Evolutionary conservation across 2,797 vertebrate species (phyloP), one percentile per base, ranked within the genome.

Genomic region (Mus caroli): DNA sequence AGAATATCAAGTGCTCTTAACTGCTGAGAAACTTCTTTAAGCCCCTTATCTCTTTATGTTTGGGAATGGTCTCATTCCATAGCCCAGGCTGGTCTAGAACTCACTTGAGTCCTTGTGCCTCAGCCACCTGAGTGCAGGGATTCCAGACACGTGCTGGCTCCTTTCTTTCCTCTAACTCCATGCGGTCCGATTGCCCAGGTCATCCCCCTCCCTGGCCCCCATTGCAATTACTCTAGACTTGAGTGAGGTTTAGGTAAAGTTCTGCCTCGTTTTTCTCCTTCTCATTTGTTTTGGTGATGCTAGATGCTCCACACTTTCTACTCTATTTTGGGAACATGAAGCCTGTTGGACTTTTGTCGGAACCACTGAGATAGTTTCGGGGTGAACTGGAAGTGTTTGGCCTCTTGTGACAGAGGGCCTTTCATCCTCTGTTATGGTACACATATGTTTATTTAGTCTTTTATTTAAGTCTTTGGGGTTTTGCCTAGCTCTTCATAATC

Each of bases 261-360:
- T 97, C 24, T 3, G 34, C 56, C 28, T 46, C 26, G 52, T 22
- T 82, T 96, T 76, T 69, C 40, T 75, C 83, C 58, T 93, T 95
- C 14, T 50, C 71, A 76, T 75, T 56, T 73, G 54, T 83, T 75
- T 60, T 46, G 80, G 71, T 17, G 80, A 0, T 3, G 37, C 50
- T 43, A 67, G 71, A 52, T 2, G 64, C 37, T 83, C 75, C 14
- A 28, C 0, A 79, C 12, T 28, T 95, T 34, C 83, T 58, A 20
- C 62, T 76, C 22, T 15, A 8, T 78, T 94, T 87, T 50, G 67
- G 58, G 58, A 73, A 50, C 28, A 22, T 77, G n/a, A 92, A 14
- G 17, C n/a, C 73, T 76, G 4, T 54, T 89, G 84, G 50, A 31
- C 58, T 90, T 89, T 96, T 93, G 15, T 52, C 88, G n/a, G 85